phyloP scores from a whole-genome alignment of 2,113 vertebrate species.

The Larimichthys crocea region DNA sequence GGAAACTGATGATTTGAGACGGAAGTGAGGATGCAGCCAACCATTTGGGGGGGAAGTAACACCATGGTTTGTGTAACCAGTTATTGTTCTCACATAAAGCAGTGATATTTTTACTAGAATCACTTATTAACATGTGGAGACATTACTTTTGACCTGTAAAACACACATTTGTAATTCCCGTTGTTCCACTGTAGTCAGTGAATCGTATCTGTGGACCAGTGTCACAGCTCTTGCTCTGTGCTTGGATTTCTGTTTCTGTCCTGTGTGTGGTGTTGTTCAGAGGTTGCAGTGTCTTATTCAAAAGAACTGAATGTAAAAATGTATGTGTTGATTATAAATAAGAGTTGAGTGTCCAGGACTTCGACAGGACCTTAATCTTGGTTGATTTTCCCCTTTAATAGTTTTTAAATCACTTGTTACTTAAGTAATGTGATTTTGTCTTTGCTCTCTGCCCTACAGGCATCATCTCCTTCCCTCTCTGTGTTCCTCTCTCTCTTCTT shows the following conservation, averaged over 20 bases:
- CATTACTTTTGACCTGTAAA: background rate
- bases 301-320: too few relatives aligned
- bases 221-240: background rate
- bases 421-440: conserved; percentile 1
- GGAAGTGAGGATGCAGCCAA: background rate
- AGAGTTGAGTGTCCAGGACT: too few relatives aligned
- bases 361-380: background rate
- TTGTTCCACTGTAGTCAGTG: background rate
- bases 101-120: background rate
- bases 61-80: background rate
- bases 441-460: background rate
- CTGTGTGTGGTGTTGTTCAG: conserved; percentile 15
- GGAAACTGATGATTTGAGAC: background rate
- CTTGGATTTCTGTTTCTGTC: conserved; percentile 13
- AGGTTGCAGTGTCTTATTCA: conserved; percentile 10
- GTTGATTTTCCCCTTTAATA: background rate
- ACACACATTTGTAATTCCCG: background rate
- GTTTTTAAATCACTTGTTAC: background rate
- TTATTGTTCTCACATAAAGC: background rate
- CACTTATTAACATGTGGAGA: background rate
- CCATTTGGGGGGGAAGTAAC: background rate
- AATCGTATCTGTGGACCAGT: too few relatives aligned
- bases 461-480: background rate
- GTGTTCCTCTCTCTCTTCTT: background rate
- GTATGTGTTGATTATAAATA: too few relatives aligned